These are phyloP conservation scores for Channallabes apus DNA, from an alignment of 2,797 vertebrate genomes.

Conservation along the genomic window DNA sequence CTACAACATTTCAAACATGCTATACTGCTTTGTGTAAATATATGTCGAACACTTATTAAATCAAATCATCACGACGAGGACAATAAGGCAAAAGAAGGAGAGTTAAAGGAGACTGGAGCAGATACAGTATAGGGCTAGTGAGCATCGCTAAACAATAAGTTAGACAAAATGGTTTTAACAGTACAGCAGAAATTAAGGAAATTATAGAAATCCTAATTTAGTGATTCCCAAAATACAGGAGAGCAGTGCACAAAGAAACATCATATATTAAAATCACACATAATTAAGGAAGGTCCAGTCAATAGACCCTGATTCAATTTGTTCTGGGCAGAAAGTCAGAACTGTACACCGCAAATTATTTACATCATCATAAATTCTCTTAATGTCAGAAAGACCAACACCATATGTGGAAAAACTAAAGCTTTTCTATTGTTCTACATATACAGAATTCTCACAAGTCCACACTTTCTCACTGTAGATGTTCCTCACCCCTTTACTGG, in stretches of 20 bases:
- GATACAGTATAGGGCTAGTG: neutral
- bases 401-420: slow-evolving; percentile 7
- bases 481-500: neutral
- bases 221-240: slow-evolving; percentile 22
- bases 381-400: slow-evolving; percentile 30
- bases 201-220: neutral
- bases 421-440: neutral
- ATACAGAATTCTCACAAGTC: neutral
- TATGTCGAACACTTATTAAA: neutral
- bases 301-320: slow-evolving; percentile 38
- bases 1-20: neutral
- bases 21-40: slow-evolving; percentile 1
- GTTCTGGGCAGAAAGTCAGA: slow-evolving; percentile 37
- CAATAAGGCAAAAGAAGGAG: neutral
- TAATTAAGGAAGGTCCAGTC: slow-evolving; percentile 40
- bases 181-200: slow-evolving; percentile 9
- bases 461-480: neutral
- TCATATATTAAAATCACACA: slow-evolving; percentile 54
- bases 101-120: neutral
- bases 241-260: slow-evolving; percentile 43
- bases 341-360: slow-evolving; percentile 38
- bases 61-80: neutral
- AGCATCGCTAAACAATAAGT: slow-evolving; percentile 27
- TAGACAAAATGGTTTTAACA: slow-evolving; percentile 31
- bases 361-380: slow-evolving; percentile 25